Evolutionary conservation across 1,140 invertebrate species (phyloP).

Genomic region (Pseudachorutes palmiensis): DNA sequence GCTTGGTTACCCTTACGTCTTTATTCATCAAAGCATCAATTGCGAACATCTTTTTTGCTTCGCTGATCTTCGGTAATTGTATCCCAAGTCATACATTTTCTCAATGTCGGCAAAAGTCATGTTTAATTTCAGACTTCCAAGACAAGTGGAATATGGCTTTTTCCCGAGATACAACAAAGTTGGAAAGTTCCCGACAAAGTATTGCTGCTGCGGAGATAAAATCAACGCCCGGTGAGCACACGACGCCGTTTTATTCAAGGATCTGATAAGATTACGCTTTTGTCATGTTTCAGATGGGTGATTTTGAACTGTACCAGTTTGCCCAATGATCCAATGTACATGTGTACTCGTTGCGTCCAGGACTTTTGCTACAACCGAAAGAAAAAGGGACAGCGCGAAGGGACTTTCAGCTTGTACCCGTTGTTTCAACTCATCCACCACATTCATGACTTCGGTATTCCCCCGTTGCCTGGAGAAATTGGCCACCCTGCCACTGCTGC

Average conservation of each 20-base stretch:
- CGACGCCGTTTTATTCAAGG: background rate
- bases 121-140: background rate
- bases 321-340: background rate
- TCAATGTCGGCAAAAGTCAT: slow-evolving; percentile 42
- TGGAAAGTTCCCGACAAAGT: slow-evolving; percentile 7
- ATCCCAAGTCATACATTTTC: slow-evolving; percentile 49
- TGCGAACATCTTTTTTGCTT: slow-evolving; percentile 80
- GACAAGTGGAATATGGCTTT: background rate
- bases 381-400: background rate
- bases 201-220: slow-evolving; percentile 27
- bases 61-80: slow-evolving; percentile 55
- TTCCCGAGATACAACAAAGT: slow-evolving; percentile 1
- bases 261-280: background rate
- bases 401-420: background rate
- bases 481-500: too few relatives aligned
- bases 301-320: background rate
- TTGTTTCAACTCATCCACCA: background rate
- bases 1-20: slow-evolving; percentile 70
- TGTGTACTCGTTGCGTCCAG: background rate
- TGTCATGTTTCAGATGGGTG: slow-evolving; percentile 3
- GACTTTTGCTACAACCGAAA: background rate
- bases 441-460: background rate
- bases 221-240: slow-evolving; percentile 44
- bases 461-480: background rate
- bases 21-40: slow-evolving; percentile 69